Base-by-base conservation (phyloP, 2,797 vertebrate genomes). In the Lithobates sylvaticus region DNA sequence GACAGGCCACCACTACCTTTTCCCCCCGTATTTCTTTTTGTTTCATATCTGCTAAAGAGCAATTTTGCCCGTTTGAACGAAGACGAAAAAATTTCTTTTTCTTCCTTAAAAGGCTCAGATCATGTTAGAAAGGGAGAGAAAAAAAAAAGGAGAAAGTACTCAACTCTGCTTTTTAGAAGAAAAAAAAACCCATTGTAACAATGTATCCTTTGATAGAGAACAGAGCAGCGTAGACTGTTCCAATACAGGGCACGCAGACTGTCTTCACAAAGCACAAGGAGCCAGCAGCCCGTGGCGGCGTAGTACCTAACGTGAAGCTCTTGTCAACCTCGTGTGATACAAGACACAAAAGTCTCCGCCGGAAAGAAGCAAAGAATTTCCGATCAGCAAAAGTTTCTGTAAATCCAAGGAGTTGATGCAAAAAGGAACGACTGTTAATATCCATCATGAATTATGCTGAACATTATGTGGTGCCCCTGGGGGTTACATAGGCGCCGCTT, bases 181-280 rank as follows among this genome's bases (percentile, higher is more conserved):
- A 87, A 64, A 89, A 87, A 65, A 6, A 34, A n/a, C n/a, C 3
- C 69, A 7, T 85, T 90, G 34, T 70, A 85, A 72, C 79, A 88
- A 88, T 89, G 86, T 13, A 16, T n/a, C 61, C 82, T 90, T 88
- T 42, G 9, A 91, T 86, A 42, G 72, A 90, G 61, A 34, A 34
- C 61, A 85, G 86, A 87, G 61, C 50, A 27, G 65, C 21, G 85
- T 74, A 78, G 89, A 34, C 32, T 83, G 87, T 85, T 80, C 76
- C 79, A 83, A 78, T 78, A 58, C 42, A 77, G 44, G 26, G 88
- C 75, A 64, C 77, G 82, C 89, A 69, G 47, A 89, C 68, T 58
- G 42, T 70, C 78, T 89, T 71, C 76, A 89, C 82, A 91, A 91
- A 89, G 27, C 85, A 89, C 85, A 50, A 84, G 84, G 90, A 69